A percentile compares a stretch with the other conserved stretches of the same genome.
Conservation (phyloP, 2,797 vertebrate genomes). For the Myripristis jacobus region DNA sequence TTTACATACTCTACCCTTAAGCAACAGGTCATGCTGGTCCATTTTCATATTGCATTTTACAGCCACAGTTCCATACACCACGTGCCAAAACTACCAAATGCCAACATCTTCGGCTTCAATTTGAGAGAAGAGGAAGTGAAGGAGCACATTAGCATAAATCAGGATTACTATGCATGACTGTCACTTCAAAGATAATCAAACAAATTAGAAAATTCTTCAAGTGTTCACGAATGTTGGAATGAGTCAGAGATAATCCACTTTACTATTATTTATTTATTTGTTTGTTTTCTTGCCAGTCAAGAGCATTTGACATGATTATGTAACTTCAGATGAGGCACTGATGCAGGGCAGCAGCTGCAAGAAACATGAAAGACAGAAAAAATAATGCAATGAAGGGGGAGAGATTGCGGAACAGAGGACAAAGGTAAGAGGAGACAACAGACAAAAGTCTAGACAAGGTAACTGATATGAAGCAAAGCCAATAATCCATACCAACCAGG, state of each 20-base stretch:
- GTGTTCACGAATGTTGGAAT: conserved; percentile 72
- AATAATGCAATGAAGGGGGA: conserved; percentile 35
- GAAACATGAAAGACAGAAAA: conserved; percentile 11
- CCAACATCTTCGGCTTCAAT: conserved; percentile 56
- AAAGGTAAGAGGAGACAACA: conserved; percentile 24
- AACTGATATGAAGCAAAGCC: conserved; percentile 59
- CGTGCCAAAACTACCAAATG: conserved; percentile 51
- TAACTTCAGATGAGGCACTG: conserved; percentile 30
- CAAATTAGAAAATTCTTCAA: conserved; percentile 76
- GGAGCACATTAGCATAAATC: conserved; percentile 73
- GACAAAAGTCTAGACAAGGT: conserved; percentile 63
- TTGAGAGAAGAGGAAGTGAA: conserved; percentile 40
- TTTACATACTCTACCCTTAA: conserved; percentile 45
- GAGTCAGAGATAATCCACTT: conserved; percentile 76
- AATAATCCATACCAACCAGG: conserved; percentile 64
- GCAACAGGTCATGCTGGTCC: conserved; percentile 59
- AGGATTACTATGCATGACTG: conserved; percentile 76
- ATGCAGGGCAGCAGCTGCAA: conserved; percentile 38
- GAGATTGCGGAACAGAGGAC: conserved; percentile 17
- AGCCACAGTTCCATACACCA: conserved; percentile 35
- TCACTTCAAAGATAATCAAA: conserved; percentile 81
- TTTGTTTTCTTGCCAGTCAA: conserved; percentile 48
- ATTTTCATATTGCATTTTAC: conserved; percentile 55
- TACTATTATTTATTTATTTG: conserved; percentile 61
- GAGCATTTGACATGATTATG: conserved; percentile 61